phyloP scores from a whole-genome alignment of 2,797 vertebrate genomes.

The Graptemys geographica region DNA sequence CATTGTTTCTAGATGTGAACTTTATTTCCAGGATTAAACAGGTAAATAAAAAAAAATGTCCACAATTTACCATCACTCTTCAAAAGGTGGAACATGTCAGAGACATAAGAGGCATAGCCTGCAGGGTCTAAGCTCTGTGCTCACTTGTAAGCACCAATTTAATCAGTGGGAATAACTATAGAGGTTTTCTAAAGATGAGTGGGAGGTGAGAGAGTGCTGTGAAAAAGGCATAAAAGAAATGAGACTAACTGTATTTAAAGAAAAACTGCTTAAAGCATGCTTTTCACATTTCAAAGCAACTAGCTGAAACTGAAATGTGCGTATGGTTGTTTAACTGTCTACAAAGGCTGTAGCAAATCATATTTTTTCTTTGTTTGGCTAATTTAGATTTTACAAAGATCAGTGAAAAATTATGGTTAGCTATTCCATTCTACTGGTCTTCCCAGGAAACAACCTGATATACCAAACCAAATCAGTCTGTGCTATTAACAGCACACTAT shows the following conservation, averaged over 20 bases:
- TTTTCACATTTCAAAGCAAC: constrained; percentile 55
- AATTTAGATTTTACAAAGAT: constrained; percentile 23
- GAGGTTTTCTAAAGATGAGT: constrained; percentile 56
- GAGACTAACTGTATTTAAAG: constrained; percentile 31
- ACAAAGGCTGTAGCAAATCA: constrained; percentile 32
- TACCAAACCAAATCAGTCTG: neutral
- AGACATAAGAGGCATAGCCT: neutral
- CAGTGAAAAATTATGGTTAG: constrained; percentile 4
- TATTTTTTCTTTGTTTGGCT: constrained; percentile 5
- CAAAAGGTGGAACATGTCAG: neutral
- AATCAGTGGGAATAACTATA: constrained; percentile 55
- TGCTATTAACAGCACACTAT: neutral
- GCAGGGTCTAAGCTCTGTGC: neutral
- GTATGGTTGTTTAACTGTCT: constrained; percentile 47
- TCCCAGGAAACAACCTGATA: neutral
- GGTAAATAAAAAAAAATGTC: neutral
- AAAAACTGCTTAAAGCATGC: constrained; percentile 53
- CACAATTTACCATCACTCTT: constrained; percentile 18
- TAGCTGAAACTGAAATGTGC: constrained; percentile 36
- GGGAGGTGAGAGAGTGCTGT: constrained; percentile 56
- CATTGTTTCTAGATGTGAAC: neutral
- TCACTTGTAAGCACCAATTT: constrained; percentile 40
- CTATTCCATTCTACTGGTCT: neutral
- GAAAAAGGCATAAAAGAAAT: constrained; percentile 41
- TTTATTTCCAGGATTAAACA: neutral